phyloP scores from a whole-genome alignment of 92 coral and sea anemone species.

The Zoanthus gigantus region DNA sequence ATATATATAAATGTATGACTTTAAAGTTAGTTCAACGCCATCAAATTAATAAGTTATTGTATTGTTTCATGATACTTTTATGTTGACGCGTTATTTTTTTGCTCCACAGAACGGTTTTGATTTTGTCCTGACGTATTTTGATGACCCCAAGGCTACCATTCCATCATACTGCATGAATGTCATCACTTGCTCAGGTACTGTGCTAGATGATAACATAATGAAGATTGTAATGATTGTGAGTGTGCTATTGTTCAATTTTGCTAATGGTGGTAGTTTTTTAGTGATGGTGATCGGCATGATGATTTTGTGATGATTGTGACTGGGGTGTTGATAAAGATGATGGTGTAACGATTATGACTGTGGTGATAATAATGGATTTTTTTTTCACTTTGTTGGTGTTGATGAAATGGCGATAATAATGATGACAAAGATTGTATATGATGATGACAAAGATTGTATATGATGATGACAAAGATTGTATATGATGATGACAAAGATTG shows the following conservation, averaged over 20 bases:
- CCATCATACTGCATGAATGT: slow-evolving; percentile 89
- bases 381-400: background rate
- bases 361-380: background rate
- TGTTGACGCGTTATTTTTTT: background rate
- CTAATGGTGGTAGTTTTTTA: background rate
- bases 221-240: background rate
- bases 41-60: too few species aligned
- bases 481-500: background rate
- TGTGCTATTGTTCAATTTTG: too few species aligned
- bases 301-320: background rate
- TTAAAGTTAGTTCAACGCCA: too few species aligned
- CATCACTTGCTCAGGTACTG: slow-evolving; percentile 90
- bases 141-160: slow-evolving; percentile 90
- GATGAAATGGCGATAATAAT: background rate
- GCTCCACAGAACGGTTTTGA: slow-evolving; percentile 87
- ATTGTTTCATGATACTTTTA: too few species aligned
- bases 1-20: too few species aligned
- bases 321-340: background rate
- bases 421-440: background rate
- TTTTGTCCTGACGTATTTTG: slow-evolving; percentile 90
- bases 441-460: background rate
- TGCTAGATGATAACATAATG: background rate
- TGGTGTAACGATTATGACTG: background rate
- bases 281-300: background rate
- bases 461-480: background rate